Evolutionary conservation across 2,888 invertebrate genomes (phyloP), one percentile per base, ranked within the genome.

Genomic region (Lasioglossum leucozonium): DNA sequence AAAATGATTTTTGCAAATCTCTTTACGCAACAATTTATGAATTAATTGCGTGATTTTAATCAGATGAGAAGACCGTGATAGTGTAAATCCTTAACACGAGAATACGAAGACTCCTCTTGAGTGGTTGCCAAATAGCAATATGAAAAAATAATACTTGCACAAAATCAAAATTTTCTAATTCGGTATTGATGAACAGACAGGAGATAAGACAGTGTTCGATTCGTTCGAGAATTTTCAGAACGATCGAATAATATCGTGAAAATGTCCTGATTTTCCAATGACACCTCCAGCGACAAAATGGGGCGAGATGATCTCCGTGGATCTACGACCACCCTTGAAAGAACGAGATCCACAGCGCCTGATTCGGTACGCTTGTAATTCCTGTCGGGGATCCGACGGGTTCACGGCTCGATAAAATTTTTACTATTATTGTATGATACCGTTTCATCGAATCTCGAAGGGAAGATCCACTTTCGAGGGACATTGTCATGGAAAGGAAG

Each of bases 371-470:
- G 58, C 26, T 58, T 65, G 65, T 65, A 65, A 65, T 34, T 65
- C 65, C 4, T 10, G 30, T 30, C 65, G 2, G 6, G 34, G 65
- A 3, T 11, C 18, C 34, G 65, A 65, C 22, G 34, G 65, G 65
- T 58, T 58, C 58, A 58, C 58, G 58, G 26, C 13, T 65, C 65
- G 34, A 65, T 65, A 34, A 65, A 65, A 65, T 65, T 65, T 65
- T 65, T 65, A 65, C 65, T 65, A 65, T 65, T 65, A 65, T 65
- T 65, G 26, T 58, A 26, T 5, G 58, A 65, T 65, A 65, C 30
- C 65, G 65, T 65, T 34, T 30, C 65, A 18, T 65, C 30, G 30
- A 34, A 34, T 65, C 65, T 71, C 58, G 58, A 58, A 58, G 26
- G 58, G 58, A 58, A 58, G 58, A 58, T 26, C 26, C 26, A 26